These are phyloP conservation scores for Bovichtus diacanthus DNA, from an alignment of 2,797 vertebrate species.

Conservation along the genomic window DNA sequence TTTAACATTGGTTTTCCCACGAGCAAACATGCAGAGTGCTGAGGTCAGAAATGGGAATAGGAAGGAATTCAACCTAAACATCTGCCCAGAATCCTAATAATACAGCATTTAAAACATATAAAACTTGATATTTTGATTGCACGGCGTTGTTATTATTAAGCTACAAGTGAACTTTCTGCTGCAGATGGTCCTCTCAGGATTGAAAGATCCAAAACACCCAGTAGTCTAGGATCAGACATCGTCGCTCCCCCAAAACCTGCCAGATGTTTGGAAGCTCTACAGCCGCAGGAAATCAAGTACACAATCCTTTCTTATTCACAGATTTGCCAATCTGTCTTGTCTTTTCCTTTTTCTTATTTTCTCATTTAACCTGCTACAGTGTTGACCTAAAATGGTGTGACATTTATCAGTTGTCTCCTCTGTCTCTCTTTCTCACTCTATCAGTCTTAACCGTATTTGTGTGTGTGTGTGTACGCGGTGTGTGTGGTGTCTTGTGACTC, in stretches of 20 bases:
- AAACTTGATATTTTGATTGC: neutral
- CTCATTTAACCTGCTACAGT: neutral
- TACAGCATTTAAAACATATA: neutral
- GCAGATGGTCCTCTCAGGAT: conserved; percentile 68
- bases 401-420: neutral
- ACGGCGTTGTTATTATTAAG: neutral
- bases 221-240: conserved; percentile 47
- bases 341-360: neutral
- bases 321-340: neutral
- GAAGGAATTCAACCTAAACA: neutral
- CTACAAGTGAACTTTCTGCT: conserved; percentile 11
- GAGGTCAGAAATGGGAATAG: neutral
- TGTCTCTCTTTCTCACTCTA: neutral
- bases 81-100: neutral
- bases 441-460: neutral
- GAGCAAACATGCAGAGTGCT: neutral
- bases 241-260: conserved; percentile 69
- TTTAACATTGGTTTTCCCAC: neutral
- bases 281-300: conserved; percentile 62
- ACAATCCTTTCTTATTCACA: neutral
- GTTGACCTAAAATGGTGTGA: neutral
- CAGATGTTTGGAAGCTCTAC: conserved; percentile 57
- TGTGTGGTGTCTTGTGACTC: conserved; percentile 76
- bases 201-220: conserved; percentile 47
- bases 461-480: conserved; percentile 16